Evolutionary conservation across 2,888 invertebrate genomes (phyloP).

Genomic region (Dione juno): DNA sequence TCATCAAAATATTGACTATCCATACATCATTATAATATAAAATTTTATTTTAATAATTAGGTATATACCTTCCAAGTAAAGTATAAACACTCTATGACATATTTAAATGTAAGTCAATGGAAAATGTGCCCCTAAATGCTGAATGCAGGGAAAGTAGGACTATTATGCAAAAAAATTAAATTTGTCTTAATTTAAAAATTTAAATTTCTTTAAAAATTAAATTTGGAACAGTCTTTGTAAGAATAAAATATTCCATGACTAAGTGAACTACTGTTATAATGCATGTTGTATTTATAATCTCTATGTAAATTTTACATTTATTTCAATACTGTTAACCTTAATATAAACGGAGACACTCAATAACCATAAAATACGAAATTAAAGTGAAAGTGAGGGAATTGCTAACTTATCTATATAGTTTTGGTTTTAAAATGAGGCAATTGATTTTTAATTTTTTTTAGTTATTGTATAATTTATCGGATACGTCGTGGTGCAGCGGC

Average conservation of each 20-base stretch:
- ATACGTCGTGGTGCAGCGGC: too few species aligned
- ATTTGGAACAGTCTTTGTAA: not conserved
- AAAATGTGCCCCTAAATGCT: not conserved
- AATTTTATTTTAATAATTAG: slow-evolving; percentile 2
- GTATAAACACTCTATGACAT: not conserved
- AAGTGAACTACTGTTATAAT: not conserved
- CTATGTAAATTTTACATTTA: too few species aligned
- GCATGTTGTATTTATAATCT: too few species aligned
- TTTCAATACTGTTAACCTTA: too few species aligned
- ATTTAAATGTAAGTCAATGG: not conserved
- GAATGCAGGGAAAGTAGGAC: not conserved
- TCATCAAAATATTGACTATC: not conserved
- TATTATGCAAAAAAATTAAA: not conserved
- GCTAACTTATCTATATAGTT: too few species aligned
- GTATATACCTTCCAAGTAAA: not conserved
- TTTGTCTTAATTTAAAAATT: too few species aligned
- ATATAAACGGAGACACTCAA: too few species aligned
- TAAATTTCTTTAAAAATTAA: not conserved
- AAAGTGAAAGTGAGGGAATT: too few species aligned
- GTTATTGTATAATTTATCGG: too few species aligned
- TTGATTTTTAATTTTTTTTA: too few species aligned
- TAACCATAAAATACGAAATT: too few species aligned
- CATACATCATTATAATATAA: not conserved
- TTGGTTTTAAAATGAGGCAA: too few species aligned
- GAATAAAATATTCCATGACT: not conserved